These are phyloP conservation scores for Coleophora deauratella DNA, from an alignment of 2,888 invertebrate genomes.

Conservation along the genomic window DNA sequence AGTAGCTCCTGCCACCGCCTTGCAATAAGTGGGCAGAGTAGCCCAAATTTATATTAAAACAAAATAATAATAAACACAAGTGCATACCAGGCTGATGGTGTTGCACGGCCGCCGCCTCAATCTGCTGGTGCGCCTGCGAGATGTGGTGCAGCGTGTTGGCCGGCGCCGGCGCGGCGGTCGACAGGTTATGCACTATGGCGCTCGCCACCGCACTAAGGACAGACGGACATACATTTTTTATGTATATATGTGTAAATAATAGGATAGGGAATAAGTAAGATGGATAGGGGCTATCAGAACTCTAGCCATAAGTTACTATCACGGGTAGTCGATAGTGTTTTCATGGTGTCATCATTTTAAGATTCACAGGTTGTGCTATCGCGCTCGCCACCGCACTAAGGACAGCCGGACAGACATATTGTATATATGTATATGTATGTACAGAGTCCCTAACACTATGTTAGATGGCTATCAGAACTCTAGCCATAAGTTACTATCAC, in stretches of 20 bases:
- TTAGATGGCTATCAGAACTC: slow-evolving; percentile 30
- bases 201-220: slow-evolving; percentile 43
- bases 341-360: too few relatives aligned
- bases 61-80: too few relatives aligned
- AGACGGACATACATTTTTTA: neutral
- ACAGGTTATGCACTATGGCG: slow-evolving; percentile 57
- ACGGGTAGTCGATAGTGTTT: too few relatives aligned
- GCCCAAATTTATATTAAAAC: too few relatives aligned
- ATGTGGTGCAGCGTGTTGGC: slow-evolving; percentile 74
- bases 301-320: slow-evolving; percentile 46
- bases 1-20: too few relatives aligned
- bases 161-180: slow-evolving; percentile 38
- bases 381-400: slow-evolving; percentile 48
- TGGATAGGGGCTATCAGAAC: slow-evolving; percentile 26
- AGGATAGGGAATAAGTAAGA: neutral
- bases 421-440: neutral
- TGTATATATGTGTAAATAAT: neutral
- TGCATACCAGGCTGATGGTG: slow-evolving; percentile 53
- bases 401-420: neutral
- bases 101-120: slow-evolving; percentile 52
- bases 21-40: too few relatives aligned
- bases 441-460: neutral
- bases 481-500: slow-evolving; percentile 45
- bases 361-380: slow-evolving; percentile 55
- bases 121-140: slow-evolving; percentile 69